Percentiles rank a stretch among this genome's conserved stretches.
phyloP scores from a whole-genome alignment of 2,113 vertebrate genomes.

The Orientallactaga bullata region DNA sequence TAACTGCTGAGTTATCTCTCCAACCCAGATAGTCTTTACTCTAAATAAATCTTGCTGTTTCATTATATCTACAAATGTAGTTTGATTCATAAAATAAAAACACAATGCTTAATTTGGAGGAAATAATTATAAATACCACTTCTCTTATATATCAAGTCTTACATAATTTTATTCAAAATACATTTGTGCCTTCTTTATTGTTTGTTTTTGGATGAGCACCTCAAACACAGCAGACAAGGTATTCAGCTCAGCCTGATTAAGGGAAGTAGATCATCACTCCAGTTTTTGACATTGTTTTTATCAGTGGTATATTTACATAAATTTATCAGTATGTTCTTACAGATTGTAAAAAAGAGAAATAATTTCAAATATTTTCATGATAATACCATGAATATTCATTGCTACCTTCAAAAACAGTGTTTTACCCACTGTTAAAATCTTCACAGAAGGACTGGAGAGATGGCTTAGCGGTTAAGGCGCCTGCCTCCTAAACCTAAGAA shows the following conservation, averaged over 20 bases:
- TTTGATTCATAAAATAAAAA: slow-evolving; percentile 6
- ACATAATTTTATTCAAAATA: not conserved
- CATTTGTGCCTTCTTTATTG: not conserved
- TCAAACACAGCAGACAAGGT: not conserved
- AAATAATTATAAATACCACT: not conserved
- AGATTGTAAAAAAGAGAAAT: not conserved
- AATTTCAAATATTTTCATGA: not conserved
- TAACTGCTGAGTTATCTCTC: too few relatives aligned
- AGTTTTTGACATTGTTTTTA: not conserved
- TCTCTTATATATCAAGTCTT: not conserved
- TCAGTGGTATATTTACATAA: not conserved
- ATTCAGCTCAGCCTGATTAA: not conserved
- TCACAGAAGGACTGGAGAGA: too few relatives aligned
- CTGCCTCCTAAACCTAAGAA: too few relatives aligned
- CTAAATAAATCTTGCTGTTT: not conserved
- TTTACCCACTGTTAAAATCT: not conserved
- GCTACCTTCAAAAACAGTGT: not conserved
- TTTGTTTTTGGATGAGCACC: not conserved
- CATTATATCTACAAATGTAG: not conserved
- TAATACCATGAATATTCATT: not conserved
- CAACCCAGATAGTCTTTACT: not conserved
- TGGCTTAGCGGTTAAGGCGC: too few relatives aligned
- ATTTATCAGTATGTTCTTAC: not conserved
- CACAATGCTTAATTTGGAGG: not conserved
- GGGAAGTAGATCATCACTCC: not conserved